Base-by-base conservation (phyloP, 2,888 invertebrate species). In the Drosophila helvetica region DNA sequence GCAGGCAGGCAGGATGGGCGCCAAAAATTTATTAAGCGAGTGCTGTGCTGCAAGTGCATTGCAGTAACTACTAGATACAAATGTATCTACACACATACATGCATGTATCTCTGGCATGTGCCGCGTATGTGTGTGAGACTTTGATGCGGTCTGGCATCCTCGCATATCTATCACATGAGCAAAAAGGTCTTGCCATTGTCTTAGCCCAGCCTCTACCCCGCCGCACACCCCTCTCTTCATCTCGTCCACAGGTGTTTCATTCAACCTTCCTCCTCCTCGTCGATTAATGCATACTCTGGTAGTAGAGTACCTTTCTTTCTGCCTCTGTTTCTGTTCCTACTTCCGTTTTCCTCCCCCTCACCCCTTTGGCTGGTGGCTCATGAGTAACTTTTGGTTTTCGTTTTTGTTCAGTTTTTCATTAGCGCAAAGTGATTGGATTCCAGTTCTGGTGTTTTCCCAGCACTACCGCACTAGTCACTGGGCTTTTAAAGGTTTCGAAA, bases 11-110 rank as follows among this genome's bases (percentile, higher is more conserved):
- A 3, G 12, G 4, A 1, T 4, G 4, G 4, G 12, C n/a, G n/a
- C n/a, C 12, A 33, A 71, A 75, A 83, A 87, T 82, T 55, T 80
- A 86, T 88, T 84, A 88, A 67, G 77, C 83, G 80, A 84, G 88
- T 86, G 86, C 86, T 87, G 77, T 82, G 81, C 82, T 15, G 12
- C 83, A 83, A 84, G 88, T 86, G 86, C 86, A 82, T 75, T 82
- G 82, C 82, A 82, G 87, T 67, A 74, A 79, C 65, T 52, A 48
- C 65, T 48, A 51, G 50, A 45, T 67, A 63, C 55, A 70, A 53
- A 60, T 67, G 67, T 53, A 67, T 64, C 48, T 58, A n/a, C n/a
- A n/a, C n/a, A n/a, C n/a, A n/a, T n/a, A n/a, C n/a, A n/a, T n/a
- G n/a, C n/a, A 67, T 64, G 46, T 58, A 25, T 63, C 42, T 67